Base-by-base conservation (phyloP, 2,888 invertebrate species). In the Drosophila rubida region DNA sequence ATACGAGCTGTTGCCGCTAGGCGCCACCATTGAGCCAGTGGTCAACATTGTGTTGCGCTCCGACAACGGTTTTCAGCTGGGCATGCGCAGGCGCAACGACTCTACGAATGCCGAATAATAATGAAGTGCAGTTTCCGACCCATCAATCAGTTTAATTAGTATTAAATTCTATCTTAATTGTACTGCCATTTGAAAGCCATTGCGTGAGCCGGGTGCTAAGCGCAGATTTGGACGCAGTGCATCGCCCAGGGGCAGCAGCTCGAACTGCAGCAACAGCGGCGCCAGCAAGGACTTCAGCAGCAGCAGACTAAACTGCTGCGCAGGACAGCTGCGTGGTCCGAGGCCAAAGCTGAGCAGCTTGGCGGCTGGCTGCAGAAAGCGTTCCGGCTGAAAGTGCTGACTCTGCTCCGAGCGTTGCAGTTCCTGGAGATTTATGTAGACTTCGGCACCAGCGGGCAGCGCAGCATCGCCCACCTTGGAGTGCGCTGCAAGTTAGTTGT, bases 21-120 rank as follows among this genome's bases (percentile, higher is more conserved):
- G 90, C 1, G 74, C 81, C 11, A 62, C 76, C 0, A 66, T 90
- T 3, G 51, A 72, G 14, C 70, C 79, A 14, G 73, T 78, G 14
- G 32, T 90, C 0, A 87, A 85, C 54, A 71, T 90, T 51, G 82
- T 90, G 4, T 54, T 90, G 9, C 77, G 80, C 3, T 90, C 90
- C 2, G 63, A 42, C 0, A 90, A 73, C 4, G 89, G 89, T 0
- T 83, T 87, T 11, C 85, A 90, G 63, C 6, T 91, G 41, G 88
- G 88, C 7, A 67, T 90, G 60, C 80, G 75, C 1, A 63, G 16
- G 37, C 66, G 69, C 9, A 55, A 14, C 6, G 19, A 1, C n/a
- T 13, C 1, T 6, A 25, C 14, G 11, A 19, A 19, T 5, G 11
- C 13, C 30, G 19, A 9, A 4, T 30, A 44, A 14, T 30, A 22